phyloP scores from a whole-genome alignment of 2,888 invertebrate species.

The Drosophila prolongata region DNA sequence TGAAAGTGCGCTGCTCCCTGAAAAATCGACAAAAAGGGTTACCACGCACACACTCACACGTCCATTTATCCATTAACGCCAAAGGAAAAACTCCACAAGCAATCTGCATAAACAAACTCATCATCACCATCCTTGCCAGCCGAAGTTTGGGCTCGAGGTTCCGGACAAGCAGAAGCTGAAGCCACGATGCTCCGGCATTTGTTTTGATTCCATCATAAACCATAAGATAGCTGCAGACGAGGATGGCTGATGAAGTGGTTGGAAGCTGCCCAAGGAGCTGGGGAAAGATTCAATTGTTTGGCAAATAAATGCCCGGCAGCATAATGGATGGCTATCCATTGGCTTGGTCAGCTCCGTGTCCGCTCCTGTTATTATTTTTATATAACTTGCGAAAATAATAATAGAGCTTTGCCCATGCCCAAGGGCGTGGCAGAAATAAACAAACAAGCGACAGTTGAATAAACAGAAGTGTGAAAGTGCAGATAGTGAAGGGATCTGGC shows the following conservation, averaged over 20 bases:
- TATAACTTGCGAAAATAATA: slow-evolving; percentile 81
- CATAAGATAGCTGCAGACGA: slow-evolving; percentile 71
- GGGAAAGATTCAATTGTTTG: slow-evolving; percentile 74
- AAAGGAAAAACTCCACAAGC: slow-evolving; percentile 67
- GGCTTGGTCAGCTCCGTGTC: slow-evolving; percentile 39
- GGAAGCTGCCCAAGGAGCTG: slow-evolving; percentile 67
- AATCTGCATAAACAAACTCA: slow-evolving; percentile 81
- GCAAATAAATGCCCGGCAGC: slow-evolving; percentile 82
- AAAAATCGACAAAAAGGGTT: slow-evolving; percentile 38
- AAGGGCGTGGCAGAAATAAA: slow-evolving; percentile 36
- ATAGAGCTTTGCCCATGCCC: slow-evolving; percentile 56
- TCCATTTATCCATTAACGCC: slow-evolving; percentile 75
- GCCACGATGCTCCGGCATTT: slow-evolving; percentile 63
- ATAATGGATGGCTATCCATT: slow-evolving; percentile 76
- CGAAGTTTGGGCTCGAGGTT: slow-evolving; percentile 23
- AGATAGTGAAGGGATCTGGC: slow-evolving; percentile 65
- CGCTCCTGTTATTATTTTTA: slow-evolving; percentile 75
- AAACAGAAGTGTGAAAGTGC: slow-evolving; percentile 81
- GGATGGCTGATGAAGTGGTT: slow-evolving; percentile 77
- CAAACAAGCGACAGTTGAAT: slow-evolving; percentile 75
- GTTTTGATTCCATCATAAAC: slow-evolving; percentile 78
- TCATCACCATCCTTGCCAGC: slow-evolving; percentile 31
- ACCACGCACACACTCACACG: slow-evolving; percentile 35
- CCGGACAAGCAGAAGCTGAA: slow-evolving; percentile 9
- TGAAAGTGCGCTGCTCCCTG: slow-evolving; percentile 13